Percentiles rank a stretch among this genome's conserved stretches.
phyloP scores from a whole-genome alignment of 2,113 vertebrate genomes.

The Solea senegalensis region DNA sequence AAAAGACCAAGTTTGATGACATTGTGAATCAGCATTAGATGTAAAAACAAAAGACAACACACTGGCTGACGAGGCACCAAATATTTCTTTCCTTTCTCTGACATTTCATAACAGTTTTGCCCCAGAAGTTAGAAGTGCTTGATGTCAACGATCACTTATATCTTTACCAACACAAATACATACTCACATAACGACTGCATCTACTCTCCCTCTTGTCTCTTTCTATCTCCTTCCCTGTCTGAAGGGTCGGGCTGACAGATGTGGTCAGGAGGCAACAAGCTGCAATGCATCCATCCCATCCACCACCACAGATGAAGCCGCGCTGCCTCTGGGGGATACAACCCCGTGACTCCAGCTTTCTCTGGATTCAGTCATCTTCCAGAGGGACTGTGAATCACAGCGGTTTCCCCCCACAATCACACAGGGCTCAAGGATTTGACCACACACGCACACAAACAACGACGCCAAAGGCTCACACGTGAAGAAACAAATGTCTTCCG shows the following conservation, averaged over 20 bases:
- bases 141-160: no score
- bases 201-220: constrained; percentile 11
- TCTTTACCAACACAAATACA: no score
- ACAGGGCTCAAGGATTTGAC: constrained; percentile 10
- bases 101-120: no score
- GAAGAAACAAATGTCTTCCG: neutral
- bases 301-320: constrained; percentile 32
- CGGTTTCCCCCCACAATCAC: constrained; percentile 34
- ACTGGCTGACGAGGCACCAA: no score
- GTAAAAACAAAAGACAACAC: no score
- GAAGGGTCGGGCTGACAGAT: constrained; percentile 40
- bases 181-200: no score
- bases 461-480: neutral
- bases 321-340: constrained; percentile 25
- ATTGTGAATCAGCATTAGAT: no score
- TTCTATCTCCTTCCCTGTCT: constrained; percentile 17
- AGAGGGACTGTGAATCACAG: constrained; percentile 40
- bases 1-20: no score
- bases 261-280: constrained; percentile 64
- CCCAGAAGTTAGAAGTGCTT: no score
- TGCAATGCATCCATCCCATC: constrained; percentile 52
- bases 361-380: constrained; percentile 45
- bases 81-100: no score
- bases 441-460: constrained; percentile 22
- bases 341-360: constrained; percentile 40